Percentiles rank a stretch among this genome's conserved stretches.
These are phyloP conservation scores for Acleris sparsana DNA, from an alignment of 2,888 invertebrate genomes.

Conservation along the genomic window DNA sequence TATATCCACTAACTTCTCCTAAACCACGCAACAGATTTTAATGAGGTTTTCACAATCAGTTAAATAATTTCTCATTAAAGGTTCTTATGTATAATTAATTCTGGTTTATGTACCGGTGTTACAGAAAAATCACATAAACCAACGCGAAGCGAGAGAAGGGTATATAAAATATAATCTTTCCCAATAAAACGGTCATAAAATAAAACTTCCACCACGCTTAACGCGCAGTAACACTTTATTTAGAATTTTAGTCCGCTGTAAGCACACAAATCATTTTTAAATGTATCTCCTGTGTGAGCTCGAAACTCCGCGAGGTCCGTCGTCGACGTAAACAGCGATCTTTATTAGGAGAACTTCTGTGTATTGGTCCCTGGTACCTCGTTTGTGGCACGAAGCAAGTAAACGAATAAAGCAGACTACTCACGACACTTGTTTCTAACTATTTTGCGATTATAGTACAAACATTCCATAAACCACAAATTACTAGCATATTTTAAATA, in stretches of 20 bases:
- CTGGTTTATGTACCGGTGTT: no score
- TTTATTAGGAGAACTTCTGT: constrained; percentile 62
- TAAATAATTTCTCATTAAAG: no score
- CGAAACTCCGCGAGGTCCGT: constrained; percentile 27
- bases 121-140: no score
- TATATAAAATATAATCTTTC: not conserved
- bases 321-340: constrained; percentile 46
- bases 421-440: constrained; percentile 17
- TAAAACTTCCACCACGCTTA: not conserved
- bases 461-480: no score
- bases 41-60: no score
- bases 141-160: no score
- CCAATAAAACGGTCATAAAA: constrained; percentile 1
- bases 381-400: constrained; percentile 50
- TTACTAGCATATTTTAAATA: no score
- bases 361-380: constrained; percentile 56
- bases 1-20: no score
- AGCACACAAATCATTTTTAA: constrained; percentile 39
- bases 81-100: no score
- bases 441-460: not conserved
- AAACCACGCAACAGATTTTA: no score
- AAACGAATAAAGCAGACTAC: constrained; percentile 32
- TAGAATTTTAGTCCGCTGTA: constrained; percentile 1
- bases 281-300: constrained; percentile 37
- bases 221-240: constrained; percentile 14